Base-by-base conservation (phyloP, 2,113 vertebrate species). In the Caranx ignobilis region DNA sequence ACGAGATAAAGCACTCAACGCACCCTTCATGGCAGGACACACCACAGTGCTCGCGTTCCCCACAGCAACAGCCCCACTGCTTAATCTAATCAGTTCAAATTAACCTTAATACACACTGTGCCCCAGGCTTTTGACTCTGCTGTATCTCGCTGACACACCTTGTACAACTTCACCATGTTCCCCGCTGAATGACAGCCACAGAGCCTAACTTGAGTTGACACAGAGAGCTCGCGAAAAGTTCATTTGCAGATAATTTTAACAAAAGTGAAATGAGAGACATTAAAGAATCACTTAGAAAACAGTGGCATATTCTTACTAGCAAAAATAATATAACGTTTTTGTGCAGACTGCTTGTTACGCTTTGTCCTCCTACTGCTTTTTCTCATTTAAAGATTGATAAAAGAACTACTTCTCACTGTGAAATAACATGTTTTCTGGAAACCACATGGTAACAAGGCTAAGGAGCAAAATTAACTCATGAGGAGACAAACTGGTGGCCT, bases 71-170 rank as follows among this genome's bases (percentile, higher is more conserved):
- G 50, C 68, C 76, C 81, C 76, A 18, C 85, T 89, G 80, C 87
- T 93, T 91, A 91, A 91, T 91, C 91, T 91, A 92, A 94, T 94
- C 93, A 94, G 77, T 90, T 94, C 78, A 89, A 91, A 94, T 94
- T 94, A 94, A 92, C 89, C 90, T 92, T 89, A 93, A 94, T 93
- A 81, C 88, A 88, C 55, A 55, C 71, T 55, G 66, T 32, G 85
- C 88, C 88, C 62, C 45, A 1, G 91, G 92, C 87, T 90, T 91
- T 90, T 88, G 87, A 84, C 85, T 84, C 68, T 18, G 67, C 83
- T 84, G 57, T 87, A 89, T 89, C 89, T 89, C 39, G 4, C 85
- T 88, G 88, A 91, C 89, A 90, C 92, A 93, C 91, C 92, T 94
- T 92, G 91, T 85, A 89, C 76, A 63, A 88, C 66, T 84, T 87